Conservation (phyloP, 2,113 vertebrate species). For the Myxocyprinus asiaticus region DNA sequence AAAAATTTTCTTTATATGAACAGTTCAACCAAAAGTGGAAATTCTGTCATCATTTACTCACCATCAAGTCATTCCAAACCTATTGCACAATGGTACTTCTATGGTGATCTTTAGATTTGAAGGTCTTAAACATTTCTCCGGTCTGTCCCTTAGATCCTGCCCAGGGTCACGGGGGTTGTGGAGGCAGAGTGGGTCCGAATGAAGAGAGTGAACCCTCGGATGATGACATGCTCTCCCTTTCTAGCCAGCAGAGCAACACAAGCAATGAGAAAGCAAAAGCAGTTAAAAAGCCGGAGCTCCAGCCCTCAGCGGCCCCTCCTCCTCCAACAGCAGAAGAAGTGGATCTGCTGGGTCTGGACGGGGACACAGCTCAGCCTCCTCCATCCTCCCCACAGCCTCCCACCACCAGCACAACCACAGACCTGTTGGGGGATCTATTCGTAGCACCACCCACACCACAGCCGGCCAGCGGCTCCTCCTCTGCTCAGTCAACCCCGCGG, state of each 20-base stretch:
- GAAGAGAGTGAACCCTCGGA: conserved; percentile 97
- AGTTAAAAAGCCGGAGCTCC: conserved; percentile 71
- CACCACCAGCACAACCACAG: conserved; percentile 83
- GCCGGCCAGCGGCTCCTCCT: conserved; percentile 75
- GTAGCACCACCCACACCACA: conserved; percentile 73
- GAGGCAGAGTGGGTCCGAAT: conserved; percentile 81
- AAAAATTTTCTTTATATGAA: no score
- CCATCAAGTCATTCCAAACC: no score
- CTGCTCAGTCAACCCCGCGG: conserved; percentile 89
- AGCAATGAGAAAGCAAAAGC: conserved; percentile 71
- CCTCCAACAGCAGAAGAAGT: conserved; percentile 77
- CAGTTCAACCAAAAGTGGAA: no score
- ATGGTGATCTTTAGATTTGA: no score
- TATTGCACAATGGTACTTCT: no score
- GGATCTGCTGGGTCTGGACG: conserved; percentile 90
- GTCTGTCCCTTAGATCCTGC: conserved; percentile 67
- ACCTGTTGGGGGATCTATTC: conserved; percentile 91
- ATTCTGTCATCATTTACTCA: no score
- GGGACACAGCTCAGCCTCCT: conserved; percentile 71
- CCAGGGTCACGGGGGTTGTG: conserved; percentile 78
- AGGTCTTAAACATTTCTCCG: background rate
- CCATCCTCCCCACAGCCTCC: conserved; percentile 75
- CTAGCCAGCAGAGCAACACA: conserved; percentile 88
- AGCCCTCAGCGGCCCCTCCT: conserved; percentile 61
- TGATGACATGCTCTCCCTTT: conserved; percentile 95